These are phyloP conservation scores for Cossypha polioptera DNA, from an alignment of 2,797 vertebrate genomes.

Conservation along the genomic window DNA sequence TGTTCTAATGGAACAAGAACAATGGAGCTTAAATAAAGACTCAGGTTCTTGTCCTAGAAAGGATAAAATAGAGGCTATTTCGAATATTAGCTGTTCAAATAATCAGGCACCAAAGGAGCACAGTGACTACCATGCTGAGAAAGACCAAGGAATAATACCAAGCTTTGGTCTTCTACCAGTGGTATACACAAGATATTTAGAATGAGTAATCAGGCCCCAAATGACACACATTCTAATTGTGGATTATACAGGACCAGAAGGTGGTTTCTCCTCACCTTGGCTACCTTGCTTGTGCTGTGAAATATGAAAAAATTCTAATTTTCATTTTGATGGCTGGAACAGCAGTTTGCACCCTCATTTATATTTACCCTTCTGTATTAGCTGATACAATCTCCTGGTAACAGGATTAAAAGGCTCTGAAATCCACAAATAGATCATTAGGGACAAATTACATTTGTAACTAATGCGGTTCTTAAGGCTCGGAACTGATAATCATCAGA, in stretches of 20 bases:
- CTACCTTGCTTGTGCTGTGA: neutral
- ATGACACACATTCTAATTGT: neutral
- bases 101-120: neutral
- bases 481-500: neutral
- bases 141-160: neutral
- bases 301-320: neutral
- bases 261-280: neutral
- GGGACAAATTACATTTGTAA: neutral
- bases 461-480: neutral
- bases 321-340: neutral
- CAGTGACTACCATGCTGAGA: neutral
- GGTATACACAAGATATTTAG: neutral
- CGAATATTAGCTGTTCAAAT: neutral
- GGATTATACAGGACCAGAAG: neutral
- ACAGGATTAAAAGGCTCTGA: constrained; percentile 1
- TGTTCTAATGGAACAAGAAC: neutral
- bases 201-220: neutral
- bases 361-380: neutral
- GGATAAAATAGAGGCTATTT: neutral
- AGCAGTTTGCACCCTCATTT: neutral
- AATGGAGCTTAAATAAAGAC: neutral
- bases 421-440: neutral
- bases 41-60: neutral
- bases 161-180: neutral
- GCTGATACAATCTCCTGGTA: neutral